Conservation (phyloP, 2,888 invertebrate species). For the Nebria brevicollis region DNA sequence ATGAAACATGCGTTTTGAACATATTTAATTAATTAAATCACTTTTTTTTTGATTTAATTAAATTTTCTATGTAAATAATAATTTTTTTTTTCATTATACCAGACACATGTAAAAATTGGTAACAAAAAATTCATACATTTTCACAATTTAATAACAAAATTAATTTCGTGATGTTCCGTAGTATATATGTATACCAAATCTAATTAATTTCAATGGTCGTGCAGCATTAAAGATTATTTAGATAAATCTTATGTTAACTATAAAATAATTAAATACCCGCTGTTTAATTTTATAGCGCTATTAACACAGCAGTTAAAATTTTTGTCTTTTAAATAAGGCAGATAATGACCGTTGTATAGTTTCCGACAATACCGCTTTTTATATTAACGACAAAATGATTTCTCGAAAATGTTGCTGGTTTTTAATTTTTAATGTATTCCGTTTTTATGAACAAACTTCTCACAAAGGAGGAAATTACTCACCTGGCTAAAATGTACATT, state of each 20-base stretch:
- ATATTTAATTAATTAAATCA: too few species aligned
- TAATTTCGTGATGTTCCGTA: neutral
- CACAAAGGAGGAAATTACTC: conserved; percentile 29
- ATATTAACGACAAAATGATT: conserved; percentile 10
- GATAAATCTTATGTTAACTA: conserved; percentile 21
- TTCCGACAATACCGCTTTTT: conserved; percentile 15
- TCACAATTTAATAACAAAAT: neutral
- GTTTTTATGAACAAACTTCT: neutral
- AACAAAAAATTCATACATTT: neutral
- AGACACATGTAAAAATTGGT: too few species aligned
- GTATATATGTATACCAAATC: conserved; percentile 5
- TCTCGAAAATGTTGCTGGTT: neutral
- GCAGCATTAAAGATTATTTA: conserved; percentile 13
- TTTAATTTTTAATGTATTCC: neutral
- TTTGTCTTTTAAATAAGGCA: conserved; percentile 31
- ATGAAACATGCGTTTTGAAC: neutral
- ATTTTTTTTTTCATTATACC: too few species aligned
- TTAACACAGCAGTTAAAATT: conserved; percentile 36
- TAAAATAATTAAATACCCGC: conserved; percentile 30
- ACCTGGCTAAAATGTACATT: conserved; percentile 79
- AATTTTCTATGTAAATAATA: too few species aligned
- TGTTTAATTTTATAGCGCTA: conserved; percentile 33
- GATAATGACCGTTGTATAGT: conserved; percentile 11
- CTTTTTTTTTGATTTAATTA: too few species aligned
- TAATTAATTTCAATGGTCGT: neutral